Evolutionary conservation across 2,797 vertebrate genomes (phyloP).

Genomic region (Acanthurus lineatus): DNA sequence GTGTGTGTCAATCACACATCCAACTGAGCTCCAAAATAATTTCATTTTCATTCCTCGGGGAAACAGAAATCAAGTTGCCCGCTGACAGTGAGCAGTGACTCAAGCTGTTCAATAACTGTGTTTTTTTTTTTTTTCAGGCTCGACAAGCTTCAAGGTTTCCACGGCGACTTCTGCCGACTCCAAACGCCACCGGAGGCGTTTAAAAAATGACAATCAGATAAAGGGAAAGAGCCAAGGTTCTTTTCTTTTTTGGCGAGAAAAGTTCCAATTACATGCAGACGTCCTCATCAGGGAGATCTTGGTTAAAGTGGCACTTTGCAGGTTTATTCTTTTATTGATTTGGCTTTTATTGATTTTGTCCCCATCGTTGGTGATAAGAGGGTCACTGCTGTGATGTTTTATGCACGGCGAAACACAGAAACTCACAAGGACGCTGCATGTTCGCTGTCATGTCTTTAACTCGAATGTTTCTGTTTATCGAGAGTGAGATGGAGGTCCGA

Average conservation of each 20-base stretch:
- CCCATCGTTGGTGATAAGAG: slow-evolving; percentile 52
- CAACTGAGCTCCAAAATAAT: slow-evolving; percentile 60
- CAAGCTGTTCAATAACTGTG: slow-evolving; percentile 68
- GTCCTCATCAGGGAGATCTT: slow-evolving; percentile 52
- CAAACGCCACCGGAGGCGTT: slow-evolving; percentile 46
- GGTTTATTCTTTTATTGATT: slow-evolving; percentile 14
- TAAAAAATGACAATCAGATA: slow-evolving; percentile 56
- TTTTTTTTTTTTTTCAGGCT: not conserved
- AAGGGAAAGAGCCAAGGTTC: slow-evolving; percentile 26
- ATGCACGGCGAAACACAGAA: not conserved
- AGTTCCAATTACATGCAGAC: slow-evolving; percentile 38
- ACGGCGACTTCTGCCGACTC: slow-evolving; percentile 26
- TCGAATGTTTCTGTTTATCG: slow-evolving; percentile 15
- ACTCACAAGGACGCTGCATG: not conserved
- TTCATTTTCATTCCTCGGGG: slow-evolving; percentile 63
- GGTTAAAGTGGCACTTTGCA: slow-evolving; percentile 14
- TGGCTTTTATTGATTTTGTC: slow-evolving; percentile 55
- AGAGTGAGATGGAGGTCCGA: not conserved
- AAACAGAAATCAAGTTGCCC: slow-evolving; percentile 70
- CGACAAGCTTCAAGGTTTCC: slow-evolving; percentile 49
- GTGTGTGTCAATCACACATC: slow-evolving; percentile 61
- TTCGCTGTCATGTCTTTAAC: slow-evolving; percentile 26
- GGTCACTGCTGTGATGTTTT: slow-evolving; percentile 38
- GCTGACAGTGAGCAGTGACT: slow-evolving; percentile 68
- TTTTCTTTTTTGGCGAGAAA: slow-evolving; percentile 20